These are phyloP conservation scores for Amiota minor DNA, from an alignment of 2,888 invertebrate species.

Conservation along the genomic window DNA sequence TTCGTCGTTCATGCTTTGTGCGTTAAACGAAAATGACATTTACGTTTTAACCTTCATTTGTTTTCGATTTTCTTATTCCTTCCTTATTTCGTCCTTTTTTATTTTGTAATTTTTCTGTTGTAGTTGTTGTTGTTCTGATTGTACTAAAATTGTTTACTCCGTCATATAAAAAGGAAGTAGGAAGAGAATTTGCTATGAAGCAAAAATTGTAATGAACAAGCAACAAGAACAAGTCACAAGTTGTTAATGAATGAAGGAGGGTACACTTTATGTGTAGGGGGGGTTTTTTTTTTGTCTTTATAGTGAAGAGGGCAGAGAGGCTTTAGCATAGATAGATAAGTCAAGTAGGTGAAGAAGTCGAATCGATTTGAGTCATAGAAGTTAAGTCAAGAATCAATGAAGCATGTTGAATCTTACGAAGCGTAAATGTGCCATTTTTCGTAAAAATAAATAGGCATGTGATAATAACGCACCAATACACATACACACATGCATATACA, in stretches of 20 bases:
- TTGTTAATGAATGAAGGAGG: neutral
- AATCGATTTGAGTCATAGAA: too few species aligned
- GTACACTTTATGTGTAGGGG: neutral
- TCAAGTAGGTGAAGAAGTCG: too few species aligned
- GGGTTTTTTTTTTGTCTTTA: neutral
- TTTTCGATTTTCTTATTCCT: conserved; percentile 12
- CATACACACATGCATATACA: too few species aligned
- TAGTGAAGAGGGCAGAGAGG: too few species aligned
- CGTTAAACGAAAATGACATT: conserved; percentile 21
- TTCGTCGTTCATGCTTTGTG: conserved; percentile 9
- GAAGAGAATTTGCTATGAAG: conserved; percentile 3
- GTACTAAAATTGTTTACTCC: neutral
- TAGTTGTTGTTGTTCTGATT: neutral
- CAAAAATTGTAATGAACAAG: neutral
- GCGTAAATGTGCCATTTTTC: conserved; percentile 50
- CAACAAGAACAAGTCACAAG: too few species aligned
- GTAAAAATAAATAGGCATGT: conserved; percentile 33
- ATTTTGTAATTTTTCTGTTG: neutral
- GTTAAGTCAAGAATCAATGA: conserved; percentile 52
- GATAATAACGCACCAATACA: conserved; percentile 11
- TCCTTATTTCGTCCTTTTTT: conserved; percentile 9
- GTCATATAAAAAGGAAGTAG: neutral
- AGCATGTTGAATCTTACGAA: conserved; percentile 57
- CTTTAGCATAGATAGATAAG: too few species aligned
- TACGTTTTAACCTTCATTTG: conserved; percentile 33